Evolutionary conservation across 23 tunicate genomes (phyloP).

Genomic region (Halocynthia roretzi): DNA sequence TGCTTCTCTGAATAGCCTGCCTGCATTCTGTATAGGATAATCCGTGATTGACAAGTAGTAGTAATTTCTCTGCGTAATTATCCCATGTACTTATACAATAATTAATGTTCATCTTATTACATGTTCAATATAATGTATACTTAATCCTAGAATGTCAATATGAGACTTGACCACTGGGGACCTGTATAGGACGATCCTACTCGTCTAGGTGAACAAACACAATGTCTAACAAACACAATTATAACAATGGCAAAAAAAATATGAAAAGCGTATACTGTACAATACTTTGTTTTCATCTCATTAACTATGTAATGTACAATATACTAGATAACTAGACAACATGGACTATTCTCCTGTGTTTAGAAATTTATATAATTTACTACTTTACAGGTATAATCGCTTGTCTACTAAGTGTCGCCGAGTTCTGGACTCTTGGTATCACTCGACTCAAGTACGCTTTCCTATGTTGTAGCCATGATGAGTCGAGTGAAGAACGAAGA

Average conservation of each 20-base stretch:
- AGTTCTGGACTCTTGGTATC: slow-evolving; percentile 85
- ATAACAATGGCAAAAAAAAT: no score
- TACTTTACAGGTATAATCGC: slow-evolving; percentile 55
- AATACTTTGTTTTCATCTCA: neutral
- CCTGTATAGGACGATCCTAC: no score
- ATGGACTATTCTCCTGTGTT: neutral
- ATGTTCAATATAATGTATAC: no score
- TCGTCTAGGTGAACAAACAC: neutral
- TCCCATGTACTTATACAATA: no score
- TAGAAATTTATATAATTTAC: neutral
- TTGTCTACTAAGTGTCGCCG: slow-evolving; percentile 62
- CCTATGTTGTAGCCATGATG: slow-evolving; percentile 49
- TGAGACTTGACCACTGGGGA: no score
- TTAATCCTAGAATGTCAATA: no score
- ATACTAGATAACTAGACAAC: neutral
- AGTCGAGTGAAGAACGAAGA: slow-evolving; percentile 66
- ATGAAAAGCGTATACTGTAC: neutral
- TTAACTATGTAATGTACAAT: no score
- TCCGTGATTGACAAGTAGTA: no score
- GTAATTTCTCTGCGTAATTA: no score
- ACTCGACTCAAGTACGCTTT: slow-evolving; percentile 49
- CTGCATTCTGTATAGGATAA: no score
- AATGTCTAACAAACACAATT: neutral
- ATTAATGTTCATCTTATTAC: no score
- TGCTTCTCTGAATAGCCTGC: no score